A percentile compares a stretch with the other conserved stretches of the same genome.
These are phyloP conservation scores for Amphimallon solstitiale DNA, from an alignment of 2,888 invertebrate species.

Conservation along the genomic window DNA sequence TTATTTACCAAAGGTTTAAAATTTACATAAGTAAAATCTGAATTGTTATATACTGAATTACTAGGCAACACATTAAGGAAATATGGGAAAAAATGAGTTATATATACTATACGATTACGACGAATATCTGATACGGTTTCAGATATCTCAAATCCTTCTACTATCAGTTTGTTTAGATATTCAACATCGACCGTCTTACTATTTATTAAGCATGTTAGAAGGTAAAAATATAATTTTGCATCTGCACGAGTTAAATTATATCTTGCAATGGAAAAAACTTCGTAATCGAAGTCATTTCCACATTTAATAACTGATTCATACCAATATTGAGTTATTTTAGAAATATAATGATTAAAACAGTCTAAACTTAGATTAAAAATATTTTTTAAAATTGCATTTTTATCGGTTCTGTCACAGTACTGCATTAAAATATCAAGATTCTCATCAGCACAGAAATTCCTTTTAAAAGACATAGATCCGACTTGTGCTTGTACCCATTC, in stretches of 20 bases:
- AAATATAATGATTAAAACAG: not conserved
- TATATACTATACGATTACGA: not conserved
- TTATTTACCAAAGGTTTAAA: slow-evolving; percentile 24
- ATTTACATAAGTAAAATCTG: slow-evolving; percentile 9
- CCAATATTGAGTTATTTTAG: not conserved
- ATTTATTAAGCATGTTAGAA: not conserved
- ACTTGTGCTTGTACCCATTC: slow-evolving; percentile 19
- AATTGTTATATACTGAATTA: not conserved
- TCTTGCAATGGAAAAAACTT: not conserved
- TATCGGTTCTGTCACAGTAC: not conserved
- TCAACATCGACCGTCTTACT: not conserved
- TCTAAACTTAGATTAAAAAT: not conserved
- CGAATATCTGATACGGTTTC: not conserved
- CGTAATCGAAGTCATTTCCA: not conserved
- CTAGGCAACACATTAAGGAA: not conserved
- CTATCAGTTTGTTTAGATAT: not conserved
- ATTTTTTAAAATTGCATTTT: not conserved
- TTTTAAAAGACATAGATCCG: not conserved
- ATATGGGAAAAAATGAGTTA: slow-evolving; percentile 5
- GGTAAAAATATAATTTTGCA: slow-evolving; percentile 2
- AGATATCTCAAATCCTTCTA: not conserved
- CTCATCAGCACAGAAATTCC: slow-evolving; percentile 25
- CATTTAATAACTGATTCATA: not conserved
- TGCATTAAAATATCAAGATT: not conserved
- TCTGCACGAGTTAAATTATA: not conserved